Percentiles rank a stretch among this genome's conserved stretches.
Evolutionary conservation across 2,113 vertebrate genomes (phyloP).

Genomic region (Mystacornis crossleyi): DNA sequence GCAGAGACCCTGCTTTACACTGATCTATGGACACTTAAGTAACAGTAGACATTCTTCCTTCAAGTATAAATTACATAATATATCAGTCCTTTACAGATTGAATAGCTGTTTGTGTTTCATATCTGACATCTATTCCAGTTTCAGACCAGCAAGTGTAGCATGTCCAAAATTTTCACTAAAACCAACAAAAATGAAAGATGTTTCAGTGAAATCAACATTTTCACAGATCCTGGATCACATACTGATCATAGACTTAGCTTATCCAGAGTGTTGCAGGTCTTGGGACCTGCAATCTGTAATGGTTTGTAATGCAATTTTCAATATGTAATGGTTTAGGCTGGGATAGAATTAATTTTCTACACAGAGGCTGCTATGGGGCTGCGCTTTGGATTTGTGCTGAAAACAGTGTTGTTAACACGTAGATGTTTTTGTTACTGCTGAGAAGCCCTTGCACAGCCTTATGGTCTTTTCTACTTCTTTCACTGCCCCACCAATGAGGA

Average conservation of each 20-base stretch:
- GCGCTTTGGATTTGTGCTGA: neutral
- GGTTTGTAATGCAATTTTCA: neutral
- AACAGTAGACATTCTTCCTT: neutral
- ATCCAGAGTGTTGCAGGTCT: rapidly evolving
- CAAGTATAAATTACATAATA: neutral
- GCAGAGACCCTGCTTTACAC: neutral
- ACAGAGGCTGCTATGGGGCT: neutral
- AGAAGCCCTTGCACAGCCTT: neutral
- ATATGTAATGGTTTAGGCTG: neutral
- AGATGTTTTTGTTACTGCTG: neutral
- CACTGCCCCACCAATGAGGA: neutral
- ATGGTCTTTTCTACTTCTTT: neutral
- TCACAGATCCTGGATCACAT: neutral
- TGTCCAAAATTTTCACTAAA: neutral
- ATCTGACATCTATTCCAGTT: neutral
- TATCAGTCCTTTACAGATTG: neutral
- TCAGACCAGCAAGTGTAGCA: neutral
- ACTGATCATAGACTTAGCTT: neutral
- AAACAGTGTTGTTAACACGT: neutral
- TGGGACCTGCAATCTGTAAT: no score
- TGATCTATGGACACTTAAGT: neutral
- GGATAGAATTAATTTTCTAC: neutral
- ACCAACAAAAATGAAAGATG: neutral
- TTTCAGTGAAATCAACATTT: neutral
- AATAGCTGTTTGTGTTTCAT: neutral